phyloP scores from a whole-genome alignment of 2,113 vertebrate species.

The Neomonachus schauinslandi region DNA sequence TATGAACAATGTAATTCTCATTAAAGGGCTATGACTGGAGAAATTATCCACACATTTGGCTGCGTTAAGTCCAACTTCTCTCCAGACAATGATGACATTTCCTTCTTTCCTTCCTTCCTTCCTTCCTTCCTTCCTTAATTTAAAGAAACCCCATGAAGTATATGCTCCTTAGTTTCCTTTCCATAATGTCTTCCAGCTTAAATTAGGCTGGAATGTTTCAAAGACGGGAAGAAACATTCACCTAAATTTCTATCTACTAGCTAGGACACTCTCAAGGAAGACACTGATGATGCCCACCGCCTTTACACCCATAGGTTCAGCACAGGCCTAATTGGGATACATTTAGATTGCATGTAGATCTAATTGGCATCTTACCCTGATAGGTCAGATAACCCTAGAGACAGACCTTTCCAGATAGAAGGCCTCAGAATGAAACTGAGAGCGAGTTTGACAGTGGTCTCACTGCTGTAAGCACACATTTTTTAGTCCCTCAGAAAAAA shows the following conservation, averaged over 20 bases:
- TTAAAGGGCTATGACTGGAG: constrained; percentile 52
- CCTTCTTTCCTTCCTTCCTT: neutral
- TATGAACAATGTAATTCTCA: constrained; percentile 73
- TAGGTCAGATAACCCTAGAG: neutral
- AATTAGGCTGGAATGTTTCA: constrained; percentile 26
- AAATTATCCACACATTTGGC: constrained; percentile 40
- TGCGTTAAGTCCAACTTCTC: neutral
- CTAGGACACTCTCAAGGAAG: neutral
- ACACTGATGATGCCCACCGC: too few relatives aligned
- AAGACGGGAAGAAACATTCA: neutral
- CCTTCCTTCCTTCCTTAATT: neutral
- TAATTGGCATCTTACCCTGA: neutral
- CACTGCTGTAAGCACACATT: neutral
- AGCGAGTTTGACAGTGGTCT: neutral
- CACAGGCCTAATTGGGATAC: neutral
- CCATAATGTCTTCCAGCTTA: neutral
- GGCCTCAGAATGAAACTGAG: neutral
- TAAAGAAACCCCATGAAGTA: constrained; percentile 6
- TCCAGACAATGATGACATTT: constrained; percentile 47
- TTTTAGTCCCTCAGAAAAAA: neutral
- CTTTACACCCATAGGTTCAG: neutral
- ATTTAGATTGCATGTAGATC: neutral
- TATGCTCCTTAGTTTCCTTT: neutral
- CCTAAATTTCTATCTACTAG: neutral
- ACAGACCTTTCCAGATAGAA: neutral